Percentiles rank a stretch among this genome's conserved stretches.
phyloP scores from a whole-genome alignment of 2,797 vertebrate genomes.

The Vespertilio murinus region DNA sequence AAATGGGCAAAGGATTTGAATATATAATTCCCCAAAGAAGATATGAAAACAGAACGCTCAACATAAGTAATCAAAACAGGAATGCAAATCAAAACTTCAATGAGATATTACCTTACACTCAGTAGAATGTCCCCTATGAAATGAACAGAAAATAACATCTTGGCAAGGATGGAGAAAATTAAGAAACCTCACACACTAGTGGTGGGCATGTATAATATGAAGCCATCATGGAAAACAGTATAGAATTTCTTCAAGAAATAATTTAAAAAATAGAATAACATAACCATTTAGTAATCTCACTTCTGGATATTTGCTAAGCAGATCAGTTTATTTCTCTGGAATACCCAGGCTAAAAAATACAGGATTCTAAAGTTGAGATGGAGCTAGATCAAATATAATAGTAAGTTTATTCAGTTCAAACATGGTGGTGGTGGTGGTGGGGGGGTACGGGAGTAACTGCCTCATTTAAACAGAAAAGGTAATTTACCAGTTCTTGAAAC shows the following conservation, averaged over 20 bases:
- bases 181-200: neutral
- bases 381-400: neutral
- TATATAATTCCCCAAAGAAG: neutral
- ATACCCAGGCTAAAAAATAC: neutral
- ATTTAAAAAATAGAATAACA: neutral
- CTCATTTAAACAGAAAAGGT: neutral
- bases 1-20: neutral
- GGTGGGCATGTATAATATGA: neutral
- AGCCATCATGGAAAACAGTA: neutral
- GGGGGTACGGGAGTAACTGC: accelerated
- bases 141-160: neutral
- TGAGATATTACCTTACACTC: too few species aligned
- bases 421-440: too few species aligned
- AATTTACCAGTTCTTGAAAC: neutral
- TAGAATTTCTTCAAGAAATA: neutral
- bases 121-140: neutral
- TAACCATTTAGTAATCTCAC: neutral
- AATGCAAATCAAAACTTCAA: neutral
- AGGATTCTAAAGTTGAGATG: neutral
- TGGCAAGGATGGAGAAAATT: neutral
- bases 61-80: neutral
- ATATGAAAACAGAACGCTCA: too few species aligned
- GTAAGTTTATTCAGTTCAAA: neutral
- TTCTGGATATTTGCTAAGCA: neutral
- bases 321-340: neutral